Conservation (phyloP, 2,888 invertebrate genomes). For the Chalcis sispes region DNA sequence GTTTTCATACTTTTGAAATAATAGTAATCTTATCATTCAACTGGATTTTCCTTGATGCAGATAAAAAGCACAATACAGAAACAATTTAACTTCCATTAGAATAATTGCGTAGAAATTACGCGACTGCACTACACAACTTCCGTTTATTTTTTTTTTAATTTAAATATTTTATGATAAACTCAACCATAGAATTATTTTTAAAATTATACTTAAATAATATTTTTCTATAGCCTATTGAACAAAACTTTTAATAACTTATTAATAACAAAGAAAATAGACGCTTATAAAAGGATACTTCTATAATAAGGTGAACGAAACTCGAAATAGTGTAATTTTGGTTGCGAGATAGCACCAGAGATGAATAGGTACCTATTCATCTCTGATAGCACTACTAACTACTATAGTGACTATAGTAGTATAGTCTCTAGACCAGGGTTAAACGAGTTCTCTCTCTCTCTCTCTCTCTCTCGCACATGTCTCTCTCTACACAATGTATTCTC, state of each 20-base stretch:
- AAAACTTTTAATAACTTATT: not conserved
- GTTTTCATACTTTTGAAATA: not conserved
- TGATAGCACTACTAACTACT: too few relatives aligned
- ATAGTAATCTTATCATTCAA: slow-evolving; percentile 17
- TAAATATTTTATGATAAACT: not conserved
- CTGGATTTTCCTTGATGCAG: not conserved
- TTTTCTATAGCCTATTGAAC: not conserved
- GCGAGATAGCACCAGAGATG: too few relatives aligned
- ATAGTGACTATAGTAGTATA: too few relatives aligned
- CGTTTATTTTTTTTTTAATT: not conserved
- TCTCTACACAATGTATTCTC: too few relatives aligned
- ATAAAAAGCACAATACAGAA: not conserved
- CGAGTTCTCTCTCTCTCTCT: too few relatives aligned
- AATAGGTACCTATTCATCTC: too few relatives aligned
- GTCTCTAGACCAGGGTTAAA: too few relatives aligned
- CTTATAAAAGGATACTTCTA: too few relatives aligned
- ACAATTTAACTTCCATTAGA: not conserved
- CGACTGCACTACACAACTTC: not conserved
- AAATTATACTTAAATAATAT: not conserved
- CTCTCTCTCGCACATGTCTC: too few relatives aligned
- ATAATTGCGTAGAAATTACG: not conserved
- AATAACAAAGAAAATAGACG: too few relatives aligned
- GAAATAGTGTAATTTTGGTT: too few relatives aligned
- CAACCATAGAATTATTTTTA: not conserved
- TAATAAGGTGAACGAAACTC: too few relatives aligned